phyloP scores from a whole-genome alignment of 2,888 invertebrate species.

The Pandemis corylana region DNA sequence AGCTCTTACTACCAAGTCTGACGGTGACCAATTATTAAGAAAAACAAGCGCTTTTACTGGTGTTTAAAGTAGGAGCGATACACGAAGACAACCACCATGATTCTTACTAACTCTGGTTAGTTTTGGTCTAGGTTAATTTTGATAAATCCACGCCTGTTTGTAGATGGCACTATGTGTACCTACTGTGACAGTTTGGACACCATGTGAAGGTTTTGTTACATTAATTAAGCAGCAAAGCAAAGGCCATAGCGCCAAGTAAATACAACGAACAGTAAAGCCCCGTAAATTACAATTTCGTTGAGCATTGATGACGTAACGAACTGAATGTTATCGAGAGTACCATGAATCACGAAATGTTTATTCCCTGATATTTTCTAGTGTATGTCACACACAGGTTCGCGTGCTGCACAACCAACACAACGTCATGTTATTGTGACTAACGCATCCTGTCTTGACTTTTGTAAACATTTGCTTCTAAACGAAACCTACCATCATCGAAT shows the following conservation, averaged over 20 bases:
- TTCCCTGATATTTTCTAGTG: neutral
- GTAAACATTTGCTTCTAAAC: too few species aligned
- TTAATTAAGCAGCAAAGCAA: neutral
- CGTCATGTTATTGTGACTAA: neutral
- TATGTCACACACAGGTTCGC: neutral
- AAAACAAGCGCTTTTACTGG: too few species aligned
- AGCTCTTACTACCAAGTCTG: too few species aligned
- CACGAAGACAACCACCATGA: too few species aligned
- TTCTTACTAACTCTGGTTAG: too few species aligned
- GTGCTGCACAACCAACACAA: too few species aligned
- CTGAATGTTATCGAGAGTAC: neutral
- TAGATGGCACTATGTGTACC: neutral
- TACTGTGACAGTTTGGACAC: neutral
- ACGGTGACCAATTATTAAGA: neutral
- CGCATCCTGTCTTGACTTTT: too few species aligned
- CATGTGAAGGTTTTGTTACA: neutral
- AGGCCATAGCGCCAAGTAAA: neutral
- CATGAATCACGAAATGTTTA: neutral
- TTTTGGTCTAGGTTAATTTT: too few species aligned
- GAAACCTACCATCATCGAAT: too few species aligned
- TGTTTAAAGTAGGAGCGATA: too few species aligned
- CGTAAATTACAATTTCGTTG: slow-evolving; percentile 14
- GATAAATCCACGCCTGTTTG: too few species aligned
- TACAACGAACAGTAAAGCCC: slow-evolving; percentile 3
- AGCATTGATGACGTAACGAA: slow-evolving; percentile 4